Conservation (phyloP, 2,888 invertebrate species). For the Pantelozetes paolii region DNA sequence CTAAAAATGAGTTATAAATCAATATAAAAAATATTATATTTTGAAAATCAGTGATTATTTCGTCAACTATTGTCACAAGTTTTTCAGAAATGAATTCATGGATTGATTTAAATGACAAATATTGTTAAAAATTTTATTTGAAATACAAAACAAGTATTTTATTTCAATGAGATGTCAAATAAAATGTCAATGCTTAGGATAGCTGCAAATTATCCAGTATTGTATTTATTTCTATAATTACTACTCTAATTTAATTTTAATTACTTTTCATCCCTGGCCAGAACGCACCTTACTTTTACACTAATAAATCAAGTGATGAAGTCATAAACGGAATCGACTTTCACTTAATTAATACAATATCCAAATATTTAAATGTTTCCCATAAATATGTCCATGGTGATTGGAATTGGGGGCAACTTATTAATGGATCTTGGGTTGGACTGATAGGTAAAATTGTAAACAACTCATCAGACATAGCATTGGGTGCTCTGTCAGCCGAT, state of each 20-base stretch:
- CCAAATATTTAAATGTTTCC: neutral
- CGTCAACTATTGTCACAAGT: too few species aligned
- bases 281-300: conserved; percentile 20
- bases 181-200: neutral
- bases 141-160: too few species aligned
- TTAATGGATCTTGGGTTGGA: neutral
- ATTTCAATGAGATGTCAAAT: too few species aligned
- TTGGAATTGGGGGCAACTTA: neutral
- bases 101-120: too few species aligned
- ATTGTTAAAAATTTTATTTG: too few species aligned
- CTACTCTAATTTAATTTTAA: neutral
- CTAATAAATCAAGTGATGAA: neutral
- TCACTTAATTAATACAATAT: neutral
- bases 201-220: conserved; percentile 20
- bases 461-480: neutral
- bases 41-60: too few species aligned
- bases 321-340: conserved; percentile 19
- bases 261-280: neutral
- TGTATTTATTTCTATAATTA: neutral
- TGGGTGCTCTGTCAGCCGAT: conserved; percentile 15
- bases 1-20: too few species aligned
- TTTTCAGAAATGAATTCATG: too few species aligned
- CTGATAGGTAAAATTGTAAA: neutral
- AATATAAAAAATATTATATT: too few species aligned
- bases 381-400: neutral